Percentiles rank a stretch among this genome's conserved stretches.
These are phyloP conservation scores for Saguinus imperator DNA, from an alignment of 2,113 vertebrate species.

Conservation along the genomic window DNA sequence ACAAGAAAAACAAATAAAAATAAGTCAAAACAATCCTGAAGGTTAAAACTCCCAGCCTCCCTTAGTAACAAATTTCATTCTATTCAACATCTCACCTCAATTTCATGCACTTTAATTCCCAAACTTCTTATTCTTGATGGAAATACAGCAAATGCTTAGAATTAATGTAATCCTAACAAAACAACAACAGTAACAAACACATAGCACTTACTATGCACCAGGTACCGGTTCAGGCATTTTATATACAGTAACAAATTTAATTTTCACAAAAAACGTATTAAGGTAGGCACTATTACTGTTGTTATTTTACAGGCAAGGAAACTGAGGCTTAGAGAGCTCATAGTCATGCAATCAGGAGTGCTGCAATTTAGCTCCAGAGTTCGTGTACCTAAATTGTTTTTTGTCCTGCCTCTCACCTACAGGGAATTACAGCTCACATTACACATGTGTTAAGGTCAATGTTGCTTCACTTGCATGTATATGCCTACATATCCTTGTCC, in stretches of 20 bases:
- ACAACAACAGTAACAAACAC: neutral
- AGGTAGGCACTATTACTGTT: neutral
- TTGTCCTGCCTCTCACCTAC: neutral
- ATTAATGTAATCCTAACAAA: neutral
- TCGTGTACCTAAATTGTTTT: neutral
- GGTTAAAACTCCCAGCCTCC: neutral
- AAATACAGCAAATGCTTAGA: neutral
- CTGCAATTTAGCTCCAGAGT: neutral
- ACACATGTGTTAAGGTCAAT: conserved; percentile 30
- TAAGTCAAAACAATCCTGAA: neutral
- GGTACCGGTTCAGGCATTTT: neutral
- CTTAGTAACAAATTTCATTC: neutral
- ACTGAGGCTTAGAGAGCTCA: neutral
- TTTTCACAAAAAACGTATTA: neutral
- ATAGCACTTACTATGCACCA: neutral
- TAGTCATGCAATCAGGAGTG: neutral
- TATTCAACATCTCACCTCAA: neutral
- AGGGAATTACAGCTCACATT: conserved; percentile 57
- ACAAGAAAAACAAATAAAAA: neutral
- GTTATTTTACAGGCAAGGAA: neutral
- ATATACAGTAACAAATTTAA: neutral
- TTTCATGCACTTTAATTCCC: neutral
- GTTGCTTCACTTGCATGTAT: conserved; percentile 1
- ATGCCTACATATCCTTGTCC: conserved; percentile 54
- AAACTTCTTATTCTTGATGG: neutral